phyloP scores from a whole-genome alignment of 2,797 vertebrate genomes.

The Scomberomorus guttatus region DNA sequence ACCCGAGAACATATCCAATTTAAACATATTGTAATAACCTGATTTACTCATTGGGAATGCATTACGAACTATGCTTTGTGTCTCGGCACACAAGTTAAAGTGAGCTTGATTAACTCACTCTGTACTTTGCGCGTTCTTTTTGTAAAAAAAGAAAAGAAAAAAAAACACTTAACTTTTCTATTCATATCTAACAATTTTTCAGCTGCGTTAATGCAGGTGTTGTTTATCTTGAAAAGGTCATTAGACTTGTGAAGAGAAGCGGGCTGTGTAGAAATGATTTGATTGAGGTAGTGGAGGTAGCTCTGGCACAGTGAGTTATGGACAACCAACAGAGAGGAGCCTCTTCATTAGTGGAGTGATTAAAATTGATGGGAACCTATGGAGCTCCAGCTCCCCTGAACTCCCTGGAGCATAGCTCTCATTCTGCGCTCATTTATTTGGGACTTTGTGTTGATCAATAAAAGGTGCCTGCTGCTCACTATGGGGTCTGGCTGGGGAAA shows the following conservation, averaged over 20 bases:
- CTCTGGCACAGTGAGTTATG: conserved; percentile 88
- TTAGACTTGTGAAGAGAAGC: conserved; percentile 82
- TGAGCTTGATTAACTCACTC: conserved; percentile 69
- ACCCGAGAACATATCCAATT: conserved; percentile 15
- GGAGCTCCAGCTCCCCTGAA: conserved; percentile 80
- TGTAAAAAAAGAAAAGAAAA: conserved; percentile 3
- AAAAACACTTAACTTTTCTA: conserved; percentile 75
- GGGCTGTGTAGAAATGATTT: conserved; percentile 82
- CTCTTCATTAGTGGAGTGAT: conserved; percentile 91
- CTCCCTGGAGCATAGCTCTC: conserved; percentile 89
- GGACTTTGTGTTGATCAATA: conserved; percentile 91
- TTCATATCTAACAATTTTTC: conserved; percentile 80
- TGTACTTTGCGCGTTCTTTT: conserved; percentile 28
- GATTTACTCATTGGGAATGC: conserved; percentile 43
- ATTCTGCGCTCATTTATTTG: conserved; percentile 90
- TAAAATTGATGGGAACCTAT: conserved; percentile 90
- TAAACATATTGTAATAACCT: conserved; percentile 22
- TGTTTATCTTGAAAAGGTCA: conserved; percentile 89
- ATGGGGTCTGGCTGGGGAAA: conserved; percentile 82
- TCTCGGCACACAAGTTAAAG: conserved; percentile 34
- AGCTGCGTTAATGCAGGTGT: conserved; percentile 81
- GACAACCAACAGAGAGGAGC: conserved; percentile 88
- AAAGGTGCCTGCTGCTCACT: conserved; percentile 87
- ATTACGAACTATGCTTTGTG: conserved; percentile 29
- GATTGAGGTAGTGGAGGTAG: conserved; percentile 84